Evolutionary conservation across 2,113 vertebrate species (phyloP).

Genomic region (Ptilorrhoa leucosticta): DNA sequence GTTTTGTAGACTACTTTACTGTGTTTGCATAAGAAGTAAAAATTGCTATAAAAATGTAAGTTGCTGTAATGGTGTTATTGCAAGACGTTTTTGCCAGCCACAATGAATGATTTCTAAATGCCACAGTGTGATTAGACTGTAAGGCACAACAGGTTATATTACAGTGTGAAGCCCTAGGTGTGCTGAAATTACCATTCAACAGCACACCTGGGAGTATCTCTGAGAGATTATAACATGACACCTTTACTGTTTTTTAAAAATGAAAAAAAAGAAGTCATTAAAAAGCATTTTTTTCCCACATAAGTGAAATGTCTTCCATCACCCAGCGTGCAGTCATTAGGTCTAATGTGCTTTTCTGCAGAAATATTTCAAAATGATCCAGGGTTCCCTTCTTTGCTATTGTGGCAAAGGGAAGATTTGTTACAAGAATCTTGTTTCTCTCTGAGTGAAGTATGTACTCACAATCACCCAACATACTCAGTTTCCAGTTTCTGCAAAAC

Average conservation of each 20-base stretch:
- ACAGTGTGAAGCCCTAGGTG: conserved; percentile 31
- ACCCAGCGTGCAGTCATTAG: conserved; percentile 47
- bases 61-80: conserved; percentile 16
- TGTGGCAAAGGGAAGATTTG: conserved; percentile 50
- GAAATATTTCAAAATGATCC: conserved; percentile 64
- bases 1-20: conserved; percentile 40
- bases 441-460: conserved; percentile 1
- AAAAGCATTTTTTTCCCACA: conserved; percentile 56
- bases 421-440: conserved; percentile 29
- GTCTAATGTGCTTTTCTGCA: conserved; percentile 52
- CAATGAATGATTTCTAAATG: conserved; percentile 55
- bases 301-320: conserved; percentile 62
- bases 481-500: neutral
- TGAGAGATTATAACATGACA: conserved; percentile 57
- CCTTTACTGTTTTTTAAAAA: conserved; percentile 51
- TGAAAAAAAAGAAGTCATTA: conserved; percentile 69
- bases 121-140: conserved; percentile 59
- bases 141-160: conserved; percentile 59
- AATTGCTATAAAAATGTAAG: conserved; percentile 54
- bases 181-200: conserved; percentile 57
- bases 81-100: conserved; percentile 45
- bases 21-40: conserved; percentile 59
- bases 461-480: neutral
- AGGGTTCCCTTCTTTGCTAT: conserved; percentile 2
- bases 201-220: conserved; percentile 46